Evolutionary conservation across 1,140 invertebrate genomes (phyloP), one percentile per base, ranked within the genome.

Genomic region (Pachypsylla venusta): DNA sequence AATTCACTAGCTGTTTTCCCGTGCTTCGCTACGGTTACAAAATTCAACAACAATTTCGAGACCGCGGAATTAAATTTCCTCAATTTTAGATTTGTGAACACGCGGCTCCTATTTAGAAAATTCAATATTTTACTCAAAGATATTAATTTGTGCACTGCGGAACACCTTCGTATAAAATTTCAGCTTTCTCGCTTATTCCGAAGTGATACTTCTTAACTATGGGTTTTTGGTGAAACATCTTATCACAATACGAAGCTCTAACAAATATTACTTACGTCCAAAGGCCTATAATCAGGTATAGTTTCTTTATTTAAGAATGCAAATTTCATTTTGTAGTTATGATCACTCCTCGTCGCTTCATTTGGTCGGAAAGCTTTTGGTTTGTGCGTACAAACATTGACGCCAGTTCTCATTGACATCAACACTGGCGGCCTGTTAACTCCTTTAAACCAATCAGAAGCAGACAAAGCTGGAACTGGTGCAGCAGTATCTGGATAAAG

Each of bases 401-500:
- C 79, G 13, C 82, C 84, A 66, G 82, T 84, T 75, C 84, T 84
- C 74, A 95, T 76, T 20, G 87, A 90, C 67, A 93, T 86, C 12
- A 93, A 74, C 53, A 92, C 73, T 0, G 90, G 91, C 40, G 80
- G 79, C 56, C 80, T 79, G 68, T 91, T 91, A 64, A 85, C 80
- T 2, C 92, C 92, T 66, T 76, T 81, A 25, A 90, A 78, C 90
- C 92, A 95, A 69, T 94, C 90, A 61, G 83, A 81, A 12, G 90
- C 85, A n/a, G 82, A 80, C 1, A 95, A 70, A 3, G 88, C 83
- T 1, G 92, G 86, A 59, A 81, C 82, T 1, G 83, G 81, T 58
- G 88, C 85, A 5, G 82, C 79, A 2, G 93, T 97, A 65, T 95
- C 90, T 0, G 93, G 93, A 73, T 90, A 98, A 26, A 98, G 74